These are phyloP conservation scores for Pogona vitticeps DNA, from an alignment of 2,113 vertebrate species.

Conservation along the genomic window DNA sequence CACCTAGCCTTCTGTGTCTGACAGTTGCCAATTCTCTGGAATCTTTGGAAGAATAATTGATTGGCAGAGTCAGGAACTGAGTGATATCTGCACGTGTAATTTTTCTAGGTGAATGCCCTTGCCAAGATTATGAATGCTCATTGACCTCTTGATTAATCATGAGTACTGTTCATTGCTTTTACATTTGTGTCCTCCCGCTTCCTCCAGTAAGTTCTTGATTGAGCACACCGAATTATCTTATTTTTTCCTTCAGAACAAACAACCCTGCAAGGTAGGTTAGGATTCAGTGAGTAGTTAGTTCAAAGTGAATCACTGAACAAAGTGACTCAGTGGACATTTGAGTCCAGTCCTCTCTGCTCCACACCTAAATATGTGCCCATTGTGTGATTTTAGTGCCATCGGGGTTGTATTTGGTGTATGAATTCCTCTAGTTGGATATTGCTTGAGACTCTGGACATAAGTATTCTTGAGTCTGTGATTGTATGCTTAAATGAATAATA, in stretches of 20 bases:
- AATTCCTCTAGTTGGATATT: not conserved
- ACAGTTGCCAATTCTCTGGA: not conserved
- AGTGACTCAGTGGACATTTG: not conserved
- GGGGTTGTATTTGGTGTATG: not conserved
- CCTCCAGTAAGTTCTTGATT: not conserved
- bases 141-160: not conserved
- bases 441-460: not conserved
- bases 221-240: not conserved
- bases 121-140: not conserved
- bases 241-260: not conserved
- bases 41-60: not conserved
- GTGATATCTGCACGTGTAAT: not conserved
- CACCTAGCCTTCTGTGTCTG: not conserved
- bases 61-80: too few relatives aligned
- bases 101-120: not conserved
- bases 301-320: not conserved
- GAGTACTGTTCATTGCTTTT: not conserved
- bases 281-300: not conserved
- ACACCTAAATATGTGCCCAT: too few relatives aligned
- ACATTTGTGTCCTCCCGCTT: not conserved
- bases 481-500: not conserved
- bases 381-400: not conserved
- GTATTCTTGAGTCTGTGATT: not conserved
- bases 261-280: not conserved
- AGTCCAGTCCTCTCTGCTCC: not conserved